phyloP scores from a whole-genome alignment of 2,888 invertebrate genomes.

The Eumacrocentrus americanus region DNA sequence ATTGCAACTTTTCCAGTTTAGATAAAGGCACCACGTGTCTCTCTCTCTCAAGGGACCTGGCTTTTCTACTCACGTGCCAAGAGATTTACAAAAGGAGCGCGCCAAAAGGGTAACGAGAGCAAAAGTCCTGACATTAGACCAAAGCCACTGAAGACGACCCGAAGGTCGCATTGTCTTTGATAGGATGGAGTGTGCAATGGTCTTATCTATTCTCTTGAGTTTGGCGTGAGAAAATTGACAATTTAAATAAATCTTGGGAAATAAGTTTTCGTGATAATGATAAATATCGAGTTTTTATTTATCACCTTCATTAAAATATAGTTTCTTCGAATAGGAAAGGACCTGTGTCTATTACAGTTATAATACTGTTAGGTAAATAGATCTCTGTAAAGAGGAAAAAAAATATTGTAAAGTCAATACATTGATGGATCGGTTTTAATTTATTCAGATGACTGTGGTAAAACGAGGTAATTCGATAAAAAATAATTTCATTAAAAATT shows the following conservation, averaged over 20 bases:
- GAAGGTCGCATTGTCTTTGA: conserved; percentile 4
- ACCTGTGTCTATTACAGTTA: too few relatives aligned
- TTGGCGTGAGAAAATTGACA: neutral
- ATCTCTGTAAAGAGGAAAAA: too few relatives aligned
- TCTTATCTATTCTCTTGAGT: conserved; percentile 12
- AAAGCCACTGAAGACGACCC: neutral
- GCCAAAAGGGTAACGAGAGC: conserved; percentile 7
- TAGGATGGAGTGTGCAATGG: neutral
- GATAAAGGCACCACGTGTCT: conserved; percentile 27
- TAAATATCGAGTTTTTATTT: neutral
- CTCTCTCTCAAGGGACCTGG: conserved; percentile 8
- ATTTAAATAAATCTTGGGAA: neutral
- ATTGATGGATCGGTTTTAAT: too few relatives aligned
- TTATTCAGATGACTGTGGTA: too few relatives aligned
- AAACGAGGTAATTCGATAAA: too few relatives aligned
- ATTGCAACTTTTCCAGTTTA: conserved; percentile 34
- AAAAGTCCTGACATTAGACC: conserved; percentile 11
- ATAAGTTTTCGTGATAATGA: neutral
- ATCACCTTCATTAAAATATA: too few relatives aligned
- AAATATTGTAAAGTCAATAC: too few relatives aligned
- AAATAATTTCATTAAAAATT: too few relatives aligned
- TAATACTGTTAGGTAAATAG: too few relatives aligned
- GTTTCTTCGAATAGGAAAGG: too few relatives aligned
- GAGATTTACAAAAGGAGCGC: conserved; percentile 15
- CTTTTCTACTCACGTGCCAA: conserved; percentile 11